These are phyloP conservation scores for Drosophila aldrichi DNA, from an alignment of 2,888 invertebrate genomes.

Conservation along the genomic window DNA sequence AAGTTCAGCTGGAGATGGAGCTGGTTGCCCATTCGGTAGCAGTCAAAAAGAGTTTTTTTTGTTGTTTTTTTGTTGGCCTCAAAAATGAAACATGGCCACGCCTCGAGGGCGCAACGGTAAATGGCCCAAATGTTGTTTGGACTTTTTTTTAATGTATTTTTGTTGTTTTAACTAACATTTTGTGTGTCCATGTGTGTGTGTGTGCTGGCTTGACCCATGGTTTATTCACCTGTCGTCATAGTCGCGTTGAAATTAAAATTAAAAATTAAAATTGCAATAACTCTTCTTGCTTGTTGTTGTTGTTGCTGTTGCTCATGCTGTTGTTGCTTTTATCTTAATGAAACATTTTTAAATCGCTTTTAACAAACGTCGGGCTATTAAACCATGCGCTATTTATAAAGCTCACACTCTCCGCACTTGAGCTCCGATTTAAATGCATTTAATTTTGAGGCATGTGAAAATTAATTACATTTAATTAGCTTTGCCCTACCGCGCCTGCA, in stretches of 20 bases:
- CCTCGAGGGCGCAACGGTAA: conserved; percentile 79
- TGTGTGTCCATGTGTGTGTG: neutral
- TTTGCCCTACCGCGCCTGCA: neutral
- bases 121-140: conserved; percentile 57
- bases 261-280: conserved; percentile 78
- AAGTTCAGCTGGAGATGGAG: conserved; percentile 10
- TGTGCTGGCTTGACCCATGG: conserved; percentile 56
- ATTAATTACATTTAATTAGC: conserved; percentile 82
- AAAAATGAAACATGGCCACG: conserved; percentile 77
- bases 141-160: conserved; percentile 26
- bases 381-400: conserved; percentile 69
- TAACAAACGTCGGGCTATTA: conserved; percentile 68
- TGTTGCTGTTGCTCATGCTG: conserved; percentile 37
- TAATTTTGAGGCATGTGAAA: conserved; percentile 75
- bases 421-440: conserved; percentile 76
- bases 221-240: conserved; percentile 79
- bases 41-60: conserved; percentile 1
- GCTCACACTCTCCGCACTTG: conserved; percentile 70
- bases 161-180: conserved; percentile 5
- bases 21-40: conserved; percentile 45
- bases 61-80: conserved; percentile 59
- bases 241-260: conserved; percentile 59
- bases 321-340: conserved; percentile 72
- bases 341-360: conserved; percentile 78
- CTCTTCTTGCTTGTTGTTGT: conserved; percentile 44